Conservation (phyloP, 2,797 vertebrate genomes). For the Tragelaphus eurycerus region DNA sequence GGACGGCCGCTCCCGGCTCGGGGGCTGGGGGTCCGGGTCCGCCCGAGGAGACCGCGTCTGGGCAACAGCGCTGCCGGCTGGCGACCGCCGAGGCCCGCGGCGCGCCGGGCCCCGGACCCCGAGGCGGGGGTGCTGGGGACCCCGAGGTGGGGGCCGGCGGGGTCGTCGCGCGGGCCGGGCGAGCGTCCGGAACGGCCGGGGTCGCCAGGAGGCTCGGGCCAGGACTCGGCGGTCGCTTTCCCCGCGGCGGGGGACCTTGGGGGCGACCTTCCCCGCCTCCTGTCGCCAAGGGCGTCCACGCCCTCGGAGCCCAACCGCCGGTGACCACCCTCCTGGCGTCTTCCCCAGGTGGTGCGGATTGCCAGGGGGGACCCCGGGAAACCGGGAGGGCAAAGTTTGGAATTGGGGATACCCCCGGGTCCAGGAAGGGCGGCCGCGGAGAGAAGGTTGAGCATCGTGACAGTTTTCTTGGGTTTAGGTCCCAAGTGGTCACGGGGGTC, state of each 20-base stretch:
- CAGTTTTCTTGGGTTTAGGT: background rate
- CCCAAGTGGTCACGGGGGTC: background rate
- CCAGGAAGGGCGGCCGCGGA: background rate
- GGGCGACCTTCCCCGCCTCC: slow-evolving; percentile 2
- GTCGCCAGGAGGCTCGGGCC: background rate
- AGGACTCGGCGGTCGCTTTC: background rate
- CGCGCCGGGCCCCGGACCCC: background rate
- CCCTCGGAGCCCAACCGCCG: background rate
- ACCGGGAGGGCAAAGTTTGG: slow-evolving; percentile 41
- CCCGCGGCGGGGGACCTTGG: background rate
- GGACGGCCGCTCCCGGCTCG: background rate
- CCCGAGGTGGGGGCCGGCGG: background rate
- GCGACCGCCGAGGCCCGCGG: background rate
- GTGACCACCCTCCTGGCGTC: background rate
- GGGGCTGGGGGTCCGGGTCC: background rate
- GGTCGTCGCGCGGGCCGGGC: background rate
- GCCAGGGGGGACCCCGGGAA: background rate
- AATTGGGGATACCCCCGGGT: background rate
- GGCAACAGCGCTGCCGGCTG: background rate
- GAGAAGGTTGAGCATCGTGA: background rate
- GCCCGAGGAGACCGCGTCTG: background rate
- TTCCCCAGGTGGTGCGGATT: background rate
- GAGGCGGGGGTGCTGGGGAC: background rate
- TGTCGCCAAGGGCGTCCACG: slow-evolving; percentile 49
- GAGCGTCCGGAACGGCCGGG: background rate